Evolutionary conservation across 2,888 invertebrate species (phyloP).

Genomic region (Beris chalybata): DNA sequence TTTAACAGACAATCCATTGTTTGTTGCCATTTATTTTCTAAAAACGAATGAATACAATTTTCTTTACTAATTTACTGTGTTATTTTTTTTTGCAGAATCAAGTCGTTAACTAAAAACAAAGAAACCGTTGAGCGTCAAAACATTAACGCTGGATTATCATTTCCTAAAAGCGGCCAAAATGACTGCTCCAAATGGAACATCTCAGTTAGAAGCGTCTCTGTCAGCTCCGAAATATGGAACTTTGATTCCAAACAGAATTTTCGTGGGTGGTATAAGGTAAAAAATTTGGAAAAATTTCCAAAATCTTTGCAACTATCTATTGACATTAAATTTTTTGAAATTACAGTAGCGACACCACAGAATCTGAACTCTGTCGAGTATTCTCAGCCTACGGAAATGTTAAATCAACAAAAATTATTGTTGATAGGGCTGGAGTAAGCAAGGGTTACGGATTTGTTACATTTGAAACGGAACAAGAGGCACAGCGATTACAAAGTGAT

Average conservation of each 20-base stretch:
- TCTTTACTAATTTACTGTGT: no score
- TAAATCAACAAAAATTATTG: conserved; percentile 91
- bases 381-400: conserved; percentile 89
- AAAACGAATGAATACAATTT: no score
- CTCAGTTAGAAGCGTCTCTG: conserved; percentile 54
- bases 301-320: conserved; percentile 14
- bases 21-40: no score
- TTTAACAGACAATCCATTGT: no score
- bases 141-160: no score
- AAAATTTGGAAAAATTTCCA: conserved; percentile 18
- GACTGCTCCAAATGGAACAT: conserved; percentile 41
- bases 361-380: conserved; percentile 86
- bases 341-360: conserved; percentile 77
- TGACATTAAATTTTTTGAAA: conserved; percentile 1
- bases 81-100: no score
- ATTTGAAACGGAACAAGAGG: conserved; percentile 86
- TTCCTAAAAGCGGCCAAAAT: conserved; percentile 25
- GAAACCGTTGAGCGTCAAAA: no score
- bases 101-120: no score
- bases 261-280: conserved; percentile 90
- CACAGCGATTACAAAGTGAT: conserved; percentile 71
- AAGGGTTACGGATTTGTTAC: conserved; percentile 77
- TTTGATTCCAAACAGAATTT: conserved; percentile 91
- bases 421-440: conserved; percentile 91
- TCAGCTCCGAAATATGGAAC: conserved; percentile 70